phyloP scores from a whole-genome alignment of 2,888 invertebrate species.

The Morpho deidamia region DNA sequence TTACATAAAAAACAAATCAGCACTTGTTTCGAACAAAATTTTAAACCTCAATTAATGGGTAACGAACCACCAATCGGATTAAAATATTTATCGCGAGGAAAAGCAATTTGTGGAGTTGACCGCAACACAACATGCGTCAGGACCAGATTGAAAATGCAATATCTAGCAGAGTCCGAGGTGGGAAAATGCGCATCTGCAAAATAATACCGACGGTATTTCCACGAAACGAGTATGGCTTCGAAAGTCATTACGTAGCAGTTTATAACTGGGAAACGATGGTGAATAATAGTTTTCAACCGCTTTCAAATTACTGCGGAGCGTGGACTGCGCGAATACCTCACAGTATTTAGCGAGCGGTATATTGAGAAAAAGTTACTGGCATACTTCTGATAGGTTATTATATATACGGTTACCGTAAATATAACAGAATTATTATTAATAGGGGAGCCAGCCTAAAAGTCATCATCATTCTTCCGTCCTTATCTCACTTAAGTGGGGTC shows the following conservation, averaged over 20 bases:
- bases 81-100: conserved; percentile 74
- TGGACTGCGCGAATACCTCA: neutral
- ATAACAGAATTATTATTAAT: no score
- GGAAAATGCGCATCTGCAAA: conserved; percentile 10
- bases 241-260: conserved; percentile 11
- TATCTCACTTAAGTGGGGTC: no score
- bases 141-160: conserved; percentile 63
- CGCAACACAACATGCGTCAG: conserved; percentile 69
- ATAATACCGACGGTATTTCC: conserved; percentile 5
- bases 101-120: conserved; percentile 72
- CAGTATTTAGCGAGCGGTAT: neutral
- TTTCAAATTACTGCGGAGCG: neutral
- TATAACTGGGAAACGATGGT: conserved; percentile 6
- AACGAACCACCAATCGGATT: conserved; percentile 70
- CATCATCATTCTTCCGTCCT: no score
- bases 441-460: no score
- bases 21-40: conserved; percentile 39
- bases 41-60: conserved; percentile 70
- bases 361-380: no score
- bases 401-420: no score
- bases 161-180: conserved; percentile 30
- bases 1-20: conserved; percentile 15
- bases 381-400: no score
- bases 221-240: conserved; percentile 8
- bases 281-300: conserved; percentile 7